Conservation (phyloP, 2,888 invertebrate species). For the Synanthedon vespiformis region DNA sequence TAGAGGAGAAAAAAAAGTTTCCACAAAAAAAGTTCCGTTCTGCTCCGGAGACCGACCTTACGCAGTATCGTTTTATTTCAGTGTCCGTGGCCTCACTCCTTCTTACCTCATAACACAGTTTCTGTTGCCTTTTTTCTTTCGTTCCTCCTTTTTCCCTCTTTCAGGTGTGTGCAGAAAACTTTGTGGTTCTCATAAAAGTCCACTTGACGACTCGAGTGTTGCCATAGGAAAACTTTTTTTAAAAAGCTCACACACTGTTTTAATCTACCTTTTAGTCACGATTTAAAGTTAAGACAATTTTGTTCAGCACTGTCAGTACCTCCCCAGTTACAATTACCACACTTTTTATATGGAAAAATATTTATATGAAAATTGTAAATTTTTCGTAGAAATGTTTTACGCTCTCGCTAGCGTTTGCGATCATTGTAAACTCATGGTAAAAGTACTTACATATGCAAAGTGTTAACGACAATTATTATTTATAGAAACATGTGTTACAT, state of each 20-base stretch:
- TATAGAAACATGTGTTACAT: too few species aligned
- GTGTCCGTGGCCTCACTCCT: slow-evolving; percentile 57
- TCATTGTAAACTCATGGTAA: too few species aligned
- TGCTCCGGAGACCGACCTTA: slow-evolving; percentile 41
- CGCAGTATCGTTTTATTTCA: slow-evolving; percentile 63
- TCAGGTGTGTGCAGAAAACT: slow-evolving; percentile 38
- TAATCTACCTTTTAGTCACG: not conserved
- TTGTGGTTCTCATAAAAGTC: slow-evolving; percentile 15
- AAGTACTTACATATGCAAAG: too few species aligned
- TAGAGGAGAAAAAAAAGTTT: slow-evolving; percentile 30
- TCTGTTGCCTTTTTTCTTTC: slow-evolving; percentile 32
- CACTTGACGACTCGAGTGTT: slow-evolving; percentile 3
- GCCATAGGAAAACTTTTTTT: slow-evolving; percentile 8
- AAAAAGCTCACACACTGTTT: not conserved
- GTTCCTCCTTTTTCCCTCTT: slow-evolving; percentile 20
- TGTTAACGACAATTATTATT: too few species aligned
- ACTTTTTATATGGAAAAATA: too few species aligned
- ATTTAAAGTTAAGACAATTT: too few species aligned
- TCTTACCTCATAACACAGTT: slow-evolving; percentile 69
- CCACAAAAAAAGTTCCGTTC: slow-evolving; percentile 40
- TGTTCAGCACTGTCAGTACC: too few species aligned
- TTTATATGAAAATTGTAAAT: too few species aligned
- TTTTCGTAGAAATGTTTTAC: too few species aligned
- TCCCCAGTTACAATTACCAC: too few species aligned
- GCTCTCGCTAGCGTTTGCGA: too few species aligned